A percentile compares a stretch with the other conserved stretches of the same genome.
Evolutionary conservation across 1,140 invertebrate genomes (phyloP).

Genomic region (Neodiprion fabricii): DNA sequence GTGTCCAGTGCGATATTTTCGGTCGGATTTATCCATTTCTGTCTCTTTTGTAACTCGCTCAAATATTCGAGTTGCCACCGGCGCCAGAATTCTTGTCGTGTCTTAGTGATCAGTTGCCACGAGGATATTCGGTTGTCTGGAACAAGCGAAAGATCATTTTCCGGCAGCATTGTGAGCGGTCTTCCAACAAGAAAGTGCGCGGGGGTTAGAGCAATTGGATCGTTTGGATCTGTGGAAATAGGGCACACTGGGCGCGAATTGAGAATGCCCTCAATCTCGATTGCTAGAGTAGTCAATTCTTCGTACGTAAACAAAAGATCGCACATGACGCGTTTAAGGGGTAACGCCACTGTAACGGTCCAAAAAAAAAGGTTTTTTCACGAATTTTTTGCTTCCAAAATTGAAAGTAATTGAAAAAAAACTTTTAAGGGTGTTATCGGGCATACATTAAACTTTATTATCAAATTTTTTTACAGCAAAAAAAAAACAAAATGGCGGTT

Average conservation of each 20-base stretch:
- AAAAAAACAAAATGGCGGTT: no score
- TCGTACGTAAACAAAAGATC: conserved; percentile 6
- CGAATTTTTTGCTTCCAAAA: no score
- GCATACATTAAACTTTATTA: no score
- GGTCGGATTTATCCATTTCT: conserved; percentile 20
- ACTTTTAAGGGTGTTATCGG: no score
- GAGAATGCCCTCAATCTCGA: background rate
- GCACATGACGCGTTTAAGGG: conserved; percentile 27
- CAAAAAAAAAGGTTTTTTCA: no score
- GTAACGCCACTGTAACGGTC: no score
- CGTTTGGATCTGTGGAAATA: conserved; percentile 10
- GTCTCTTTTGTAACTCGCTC: conserved; percentile 11
- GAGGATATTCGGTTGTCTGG: conserved; percentile 21
- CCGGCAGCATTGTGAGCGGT: conserved; percentile 15
- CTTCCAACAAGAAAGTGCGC: conserved; percentile 20
- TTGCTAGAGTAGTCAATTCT: background rate
- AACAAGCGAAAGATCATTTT: conserved; percentile 18
- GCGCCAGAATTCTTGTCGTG: conserved; percentile 16
- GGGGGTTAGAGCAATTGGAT: conserved; percentile 17
- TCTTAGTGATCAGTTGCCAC: conserved; percentile 16
- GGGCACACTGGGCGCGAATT: conserved; percentile 2
- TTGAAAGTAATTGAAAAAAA: no score
- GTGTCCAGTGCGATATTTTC: conserved; percentile 17
- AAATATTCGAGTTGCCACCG: conserved; percentile 14
- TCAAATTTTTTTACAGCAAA: no score